These are phyloP conservation scores for Cheilinus undulatus DNA, from an alignment of 2,113 vertebrate species.

Conservation along the genomic window DNA sequence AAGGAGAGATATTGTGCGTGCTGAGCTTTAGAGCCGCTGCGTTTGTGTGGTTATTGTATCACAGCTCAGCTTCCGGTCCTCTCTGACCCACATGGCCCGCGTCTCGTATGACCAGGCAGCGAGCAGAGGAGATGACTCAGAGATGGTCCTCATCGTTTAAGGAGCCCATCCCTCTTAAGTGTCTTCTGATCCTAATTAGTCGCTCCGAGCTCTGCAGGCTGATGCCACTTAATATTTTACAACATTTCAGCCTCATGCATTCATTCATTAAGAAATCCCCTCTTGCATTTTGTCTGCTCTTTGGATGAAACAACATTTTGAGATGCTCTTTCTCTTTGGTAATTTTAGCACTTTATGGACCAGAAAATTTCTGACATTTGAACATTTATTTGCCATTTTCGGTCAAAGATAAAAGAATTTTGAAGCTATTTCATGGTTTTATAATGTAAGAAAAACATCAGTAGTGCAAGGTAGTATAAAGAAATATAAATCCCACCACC, in stretches of 20 bases:
- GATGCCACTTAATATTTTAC: background rate
- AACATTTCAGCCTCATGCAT: background rate
- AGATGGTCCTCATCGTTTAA: background rate
- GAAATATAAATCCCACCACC: too few species aligned
- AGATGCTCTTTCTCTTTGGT: too few species aligned
- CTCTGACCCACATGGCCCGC: conserved; percentile 38
- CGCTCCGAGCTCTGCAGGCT: background rate
- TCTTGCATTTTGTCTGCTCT: background rate
- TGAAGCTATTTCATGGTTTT: too few species aligned
- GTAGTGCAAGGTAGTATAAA: too few species aligned
- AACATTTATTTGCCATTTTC: too few species aligned
- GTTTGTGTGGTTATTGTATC: conserved; percentile 5
- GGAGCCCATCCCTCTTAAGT: background rate
- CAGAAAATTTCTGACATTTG: too few species aligned
- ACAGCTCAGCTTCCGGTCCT: conserved; percentile 26
- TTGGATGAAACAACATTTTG: too few species aligned
- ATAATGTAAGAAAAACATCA: too few species aligned
- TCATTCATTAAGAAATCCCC: conserved; percentile 8
- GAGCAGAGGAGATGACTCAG: conserved; percentile 37
- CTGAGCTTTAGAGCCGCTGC: background rate
- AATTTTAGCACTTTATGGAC: background rate
- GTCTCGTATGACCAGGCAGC: conserved; percentile 7
- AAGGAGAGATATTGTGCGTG: background rate
- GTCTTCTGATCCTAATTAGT: conserved; percentile 5
- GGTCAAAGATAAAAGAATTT: too few species aligned